Evolutionary conservation across 2,888 invertebrate genomes (phyloP).

Genomic region (Mesorhabditis belari): DNA sequence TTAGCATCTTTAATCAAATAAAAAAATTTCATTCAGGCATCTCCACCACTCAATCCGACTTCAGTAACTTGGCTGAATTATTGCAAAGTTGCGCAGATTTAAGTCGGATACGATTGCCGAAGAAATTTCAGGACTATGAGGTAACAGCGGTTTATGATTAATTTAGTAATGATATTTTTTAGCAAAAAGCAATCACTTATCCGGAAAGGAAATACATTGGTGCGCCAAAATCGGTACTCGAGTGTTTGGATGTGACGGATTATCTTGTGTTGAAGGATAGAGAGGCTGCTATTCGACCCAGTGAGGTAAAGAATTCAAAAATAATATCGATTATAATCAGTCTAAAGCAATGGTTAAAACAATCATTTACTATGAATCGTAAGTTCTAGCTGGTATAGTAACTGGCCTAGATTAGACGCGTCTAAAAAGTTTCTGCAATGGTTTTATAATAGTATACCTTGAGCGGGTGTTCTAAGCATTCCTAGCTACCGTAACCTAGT

Average conservation of each 20-base stretch:
- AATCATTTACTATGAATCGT: too few relatives aligned
- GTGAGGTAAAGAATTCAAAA: neutral
- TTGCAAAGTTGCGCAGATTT: slow-evolving; percentile 3
- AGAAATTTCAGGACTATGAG: neutral
- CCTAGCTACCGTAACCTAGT: too few relatives aligned
- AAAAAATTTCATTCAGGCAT: neutral
- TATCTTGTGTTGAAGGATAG: slow-evolving; percentile 40
- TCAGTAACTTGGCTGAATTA: slow-evolving; percentile 16
- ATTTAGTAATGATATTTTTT: neutral
- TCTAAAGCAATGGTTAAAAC: too few relatives aligned
- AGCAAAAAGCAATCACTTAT: slow-evolving; percentile 6
- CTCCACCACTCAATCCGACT: slow-evolving; percentile 9
- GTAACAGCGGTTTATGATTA: neutral
- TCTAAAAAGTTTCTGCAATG: too few relatives aligned
- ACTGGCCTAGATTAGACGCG: too few relatives aligned
- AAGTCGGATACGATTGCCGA: neutral
- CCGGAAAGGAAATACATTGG: slow-evolving; percentile 8
- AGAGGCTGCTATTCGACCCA: slow-evolving; percentile 11
- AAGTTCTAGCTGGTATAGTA: too few relatives aligned
- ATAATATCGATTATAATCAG: neutral
- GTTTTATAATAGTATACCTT: too few relatives aligned
- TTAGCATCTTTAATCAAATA: too few relatives aligned
- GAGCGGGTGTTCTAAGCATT: too few relatives aligned
- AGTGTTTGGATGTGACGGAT: slow-evolving; percentile 33
- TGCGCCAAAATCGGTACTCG: slow-evolving; percentile 18